Evolutionary conservation across 2,888 invertebrate species (phyloP).

Genomic region (Matsumyia berberina): DNA sequence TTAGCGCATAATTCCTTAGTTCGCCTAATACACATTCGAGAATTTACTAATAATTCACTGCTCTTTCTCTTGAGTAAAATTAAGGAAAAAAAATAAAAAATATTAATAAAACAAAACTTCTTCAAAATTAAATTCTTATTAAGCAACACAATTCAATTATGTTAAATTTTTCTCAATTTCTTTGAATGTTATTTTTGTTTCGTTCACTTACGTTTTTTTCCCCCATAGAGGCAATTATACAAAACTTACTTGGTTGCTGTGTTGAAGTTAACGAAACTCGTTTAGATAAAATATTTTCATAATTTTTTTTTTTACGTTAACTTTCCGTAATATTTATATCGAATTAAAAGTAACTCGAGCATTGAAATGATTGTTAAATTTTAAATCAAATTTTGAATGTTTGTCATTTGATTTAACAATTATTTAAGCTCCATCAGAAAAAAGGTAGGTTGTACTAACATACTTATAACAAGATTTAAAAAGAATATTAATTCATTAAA

Average conservation of each 20-base stretch:
- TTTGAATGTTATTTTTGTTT: conserved; percentile 32
- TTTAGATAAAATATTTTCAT: conserved; percentile 45
- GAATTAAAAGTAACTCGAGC: conserved; percentile 58
- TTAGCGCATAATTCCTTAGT: conserved; percentile 46
- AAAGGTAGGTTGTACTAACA: conserved; percentile 68
- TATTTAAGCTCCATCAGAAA: conserved; percentile 73
- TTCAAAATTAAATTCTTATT: neutral
- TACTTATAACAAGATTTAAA: conserved; percentile 51
- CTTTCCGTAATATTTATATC: conserved; percentile 33
- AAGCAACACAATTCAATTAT: conserved; percentile 1
- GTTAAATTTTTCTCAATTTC: conserved; percentile 29
- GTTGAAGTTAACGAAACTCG: conserved; percentile 49
- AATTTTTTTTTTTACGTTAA: conserved; percentile 46
- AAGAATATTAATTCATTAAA: conserved; percentile 50
- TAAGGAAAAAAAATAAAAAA: neutral
- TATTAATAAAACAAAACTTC: neutral
- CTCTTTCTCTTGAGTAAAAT: conserved; percentile 19
- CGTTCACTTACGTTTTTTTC: conserved; percentile 1
- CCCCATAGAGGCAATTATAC: conserved; percentile 48
- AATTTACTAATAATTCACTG: conserved; percentile 27
- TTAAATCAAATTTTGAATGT: conserved; percentile 17
- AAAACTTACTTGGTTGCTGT: conserved; percentile 53
- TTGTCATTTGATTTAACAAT: conserved; percentile 49
- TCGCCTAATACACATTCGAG: conserved; percentile 30
- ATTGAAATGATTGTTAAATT: conserved; percentile 61